Base-by-base conservation (phyloP, 2,797 vertebrate genomes). In the Chloroceryle amazona region DNA sequence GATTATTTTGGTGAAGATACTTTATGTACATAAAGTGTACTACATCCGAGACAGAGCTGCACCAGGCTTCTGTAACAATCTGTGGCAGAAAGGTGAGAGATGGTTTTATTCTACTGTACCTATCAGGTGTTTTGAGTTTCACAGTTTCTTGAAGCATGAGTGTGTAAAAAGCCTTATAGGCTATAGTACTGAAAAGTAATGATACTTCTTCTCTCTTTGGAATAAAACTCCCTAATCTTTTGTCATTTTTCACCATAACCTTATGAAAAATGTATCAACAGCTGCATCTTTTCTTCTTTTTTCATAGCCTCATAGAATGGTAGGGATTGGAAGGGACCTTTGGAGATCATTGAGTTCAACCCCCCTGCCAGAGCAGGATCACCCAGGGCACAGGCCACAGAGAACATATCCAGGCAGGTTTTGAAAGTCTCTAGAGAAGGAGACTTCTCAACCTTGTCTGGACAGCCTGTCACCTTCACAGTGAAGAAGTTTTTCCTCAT, bases 81-180 rank as follows among this genome's bases (percentile, higher is more conserved):
- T 8, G 19, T 63, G 39, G 15, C 52, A 81, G 51, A 88, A 85
- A 65, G 28, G 41, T 74, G 49, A 82, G 39, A 84, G 44, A 49
- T 57, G 65, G 2, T 71, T 83, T 88, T 80, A 26, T 80, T 33
- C 58, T 85, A 7, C 49, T 35, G 33, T 13, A 25, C 25, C 44
- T 71, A 11, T 39, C 84, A 54, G 57, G 14, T 78, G 52, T 66
- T 93, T 75, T 57, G 61, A 78, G 81, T 89, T 92, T 85, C 63
- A 49, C 73, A 61, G 72, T 68, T 94, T 89, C 14, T 60, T 92
- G 89, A 95, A 85, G 61, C 75, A 35, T 67, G 61, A 67, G 71
- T 82, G 6, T 67, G 67, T 86, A 78, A 92, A 95, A 92, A 93
- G 16, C 33, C 46, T 74, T 6, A 28, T 5, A 91, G 65, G 4